Conservation (phyloP, 2,113 vertebrate genomes). For the Brachyhypopomus gauderio region DNA sequence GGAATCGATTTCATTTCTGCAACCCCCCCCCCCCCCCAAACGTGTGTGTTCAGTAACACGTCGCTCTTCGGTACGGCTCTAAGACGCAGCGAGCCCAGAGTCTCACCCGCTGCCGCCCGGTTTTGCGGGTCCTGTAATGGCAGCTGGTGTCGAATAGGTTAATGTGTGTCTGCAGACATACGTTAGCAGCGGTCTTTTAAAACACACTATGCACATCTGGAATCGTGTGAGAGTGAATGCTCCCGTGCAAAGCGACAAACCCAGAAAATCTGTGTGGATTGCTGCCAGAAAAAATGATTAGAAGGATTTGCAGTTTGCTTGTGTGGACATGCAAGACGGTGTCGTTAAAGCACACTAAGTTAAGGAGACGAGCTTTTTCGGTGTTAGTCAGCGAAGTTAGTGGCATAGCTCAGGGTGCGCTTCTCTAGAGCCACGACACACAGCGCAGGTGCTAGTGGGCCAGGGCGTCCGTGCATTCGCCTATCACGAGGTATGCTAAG, state of each 20-base stretch:
- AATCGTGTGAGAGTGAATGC: background rate
- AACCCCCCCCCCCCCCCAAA: background rate
- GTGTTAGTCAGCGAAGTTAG: slow-evolving; percentile 1
- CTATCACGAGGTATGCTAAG: background rate
- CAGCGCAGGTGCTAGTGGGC: background rate
- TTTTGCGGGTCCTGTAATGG: background rate
- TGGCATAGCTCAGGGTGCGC: no score
- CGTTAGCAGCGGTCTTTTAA: background rate
- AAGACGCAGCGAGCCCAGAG: background rate
- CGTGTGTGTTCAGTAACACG: slow-evolving; percentile 11
- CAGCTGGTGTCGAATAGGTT: background rate
- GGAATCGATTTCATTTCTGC: slow-evolving; percentile 47
- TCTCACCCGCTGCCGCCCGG: background rate
- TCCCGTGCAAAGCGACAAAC: background rate
- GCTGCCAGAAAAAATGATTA: background rate
- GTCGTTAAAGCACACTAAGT: background rate
- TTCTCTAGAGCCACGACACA: background rate
- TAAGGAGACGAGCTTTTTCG: background rate
- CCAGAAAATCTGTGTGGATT: no score
- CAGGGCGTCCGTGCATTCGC: background rate
- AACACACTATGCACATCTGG: background rate
- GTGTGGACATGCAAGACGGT: background rate
- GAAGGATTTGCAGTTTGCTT: background rate
- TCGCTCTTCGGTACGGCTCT: slow-evolving; percentile 8
- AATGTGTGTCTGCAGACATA: background rate